Evolutionary conservation across 2,888 invertebrate species (phyloP), one percentile per base, ranked within the genome.

Genomic region (Cantharis nigra): DNA sequence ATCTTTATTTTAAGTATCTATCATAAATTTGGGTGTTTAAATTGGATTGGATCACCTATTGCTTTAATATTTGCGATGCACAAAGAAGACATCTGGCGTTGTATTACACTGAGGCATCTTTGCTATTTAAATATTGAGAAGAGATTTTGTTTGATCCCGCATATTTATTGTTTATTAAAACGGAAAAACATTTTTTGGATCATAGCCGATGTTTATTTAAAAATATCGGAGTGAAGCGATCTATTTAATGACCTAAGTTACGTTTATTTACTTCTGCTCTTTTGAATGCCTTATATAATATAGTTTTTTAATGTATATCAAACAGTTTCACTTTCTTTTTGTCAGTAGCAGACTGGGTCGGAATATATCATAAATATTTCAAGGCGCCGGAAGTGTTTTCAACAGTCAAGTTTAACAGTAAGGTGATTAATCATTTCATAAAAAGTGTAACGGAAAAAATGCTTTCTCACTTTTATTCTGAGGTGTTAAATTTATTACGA

Each of bases 351-450:
- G 62, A 16, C 74, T 49, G 49, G 28, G 74, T 63, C 69, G 18
- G 70, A 30, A 63, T 63, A 69, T 74, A 69, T 70, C 74, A 74
- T 70, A 74, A 74, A 74, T 74, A 69, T 74, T 74, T 70, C 74
- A 69, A 70, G 72, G 49, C 69, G 63, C 23, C 74, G 74, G 74
- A 74, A 74, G 74, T 70, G 74, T 70, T 63, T 70, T 74, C 74
- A 74, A 23, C 74, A 74, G 74, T 69, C 74, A 74, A 72, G 74
- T 74, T 74, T 69, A 74, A 69, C 74, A 63, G 74, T 69, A 18
- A 70, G 63, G 65, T 26, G 74, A 74, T 74, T 74, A 74, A 74
- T 74, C 74, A 67, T 67, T 74, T 70, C 70, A 63, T 70, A 74
- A 74, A 74, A 69, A 74, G 63, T 74, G 74, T 70, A 70, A 64